Base-by-base conservation (phyloP, 2,797 vertebrate species). In the Tadarida brasiliensis region DNA sequence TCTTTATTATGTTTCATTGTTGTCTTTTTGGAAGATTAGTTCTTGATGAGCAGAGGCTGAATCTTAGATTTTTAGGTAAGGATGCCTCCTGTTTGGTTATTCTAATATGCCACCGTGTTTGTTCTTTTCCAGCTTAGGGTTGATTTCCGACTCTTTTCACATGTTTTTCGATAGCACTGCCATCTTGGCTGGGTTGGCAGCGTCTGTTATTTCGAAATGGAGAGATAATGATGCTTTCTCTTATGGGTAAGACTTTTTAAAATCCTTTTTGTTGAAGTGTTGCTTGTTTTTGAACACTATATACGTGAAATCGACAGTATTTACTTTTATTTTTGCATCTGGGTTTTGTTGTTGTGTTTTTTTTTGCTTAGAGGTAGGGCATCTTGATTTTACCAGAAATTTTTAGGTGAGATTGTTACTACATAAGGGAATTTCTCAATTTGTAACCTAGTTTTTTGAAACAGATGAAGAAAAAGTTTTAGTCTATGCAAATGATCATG, bases 141-240 rank as follows among this genome's bases (percentile, higher is more conserved):
- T 99, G 98, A 99, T 99, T 98, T 99, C 99, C 44, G 99, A 99
- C 98, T 99, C 99, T 88, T 99, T 99, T 98, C 99, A 99, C 98
- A 99, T 99, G 99, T 99, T 99, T 99, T 99, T 99, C 84, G 99
- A 99, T 98, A 99, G 99, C 98, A 99, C 99, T 44, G 99, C 99
- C 59, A 99, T 99, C 80, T 98, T 99, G 98, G 99, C 99, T 59
- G 99, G 99, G 92, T 98, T 99, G 77, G 99, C 99, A 95, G 99
- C 99, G 33, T 99, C 99, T 1, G 99, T 99, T 95, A 99, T 99
- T 98, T 99, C 99, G 81, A 99, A 99, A 94, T 99, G 99, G 99
- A 99, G 99, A 95, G 99, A 99, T 95, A 99, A 99, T 4, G 99
- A 99, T 98, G 99, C 99, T 97, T 99, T 99, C 98, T 99, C 99